These are phyloP conservation scores for Sturnus vulgaris DNA, from an alignment of 2,113 vertebrate genomes.

Conservation along the genomic window DNA sequence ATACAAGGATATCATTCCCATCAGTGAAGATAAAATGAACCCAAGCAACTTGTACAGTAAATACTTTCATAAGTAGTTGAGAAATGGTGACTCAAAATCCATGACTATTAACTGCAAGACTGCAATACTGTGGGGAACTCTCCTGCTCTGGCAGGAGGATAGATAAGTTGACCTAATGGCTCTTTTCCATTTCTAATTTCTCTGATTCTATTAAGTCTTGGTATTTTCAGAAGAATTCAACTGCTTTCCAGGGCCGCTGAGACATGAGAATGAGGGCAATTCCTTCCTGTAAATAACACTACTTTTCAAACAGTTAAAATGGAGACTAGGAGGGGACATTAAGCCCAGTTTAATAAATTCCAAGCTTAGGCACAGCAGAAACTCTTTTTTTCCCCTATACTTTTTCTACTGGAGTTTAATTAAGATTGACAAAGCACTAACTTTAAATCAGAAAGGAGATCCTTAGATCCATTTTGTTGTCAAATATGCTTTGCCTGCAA, in stretches of 20 bases:
- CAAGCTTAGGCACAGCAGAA: slow-evolving; percentile 8
- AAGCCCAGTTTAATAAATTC: slow-evolving; percentile 51
- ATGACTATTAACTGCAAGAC: slow-evolving; percentile 19
- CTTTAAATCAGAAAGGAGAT: slow-evolving; percentile 65
- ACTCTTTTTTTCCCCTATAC: not conserved
- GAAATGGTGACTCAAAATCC: not conserved
- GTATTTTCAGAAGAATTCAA: slow-evolving; percentile 34
- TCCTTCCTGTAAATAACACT: slow-evolving; percentile 62
- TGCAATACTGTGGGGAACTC: slow-evolving; percentile 21
- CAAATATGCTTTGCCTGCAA: slow-evolving; percentile 68
- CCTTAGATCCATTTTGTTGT: slow-evolving; percentile 74
- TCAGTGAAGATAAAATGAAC: slow-evolving; percentile 3
- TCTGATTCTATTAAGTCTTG: slow-evolving; percentile 39
- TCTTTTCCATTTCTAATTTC: slow-evolving; percentile 62
- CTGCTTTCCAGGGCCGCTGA: slow-evolving; percentile 27
- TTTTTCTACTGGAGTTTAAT: slow-evolving; percentile 61
- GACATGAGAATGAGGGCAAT: slow-evolving; percentile 43
- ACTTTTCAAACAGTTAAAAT: slow-evolving; percentile 31
- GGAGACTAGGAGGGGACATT: not conserved
- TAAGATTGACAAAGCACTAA: slow-evolving; percentile 69
- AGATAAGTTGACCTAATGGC: slow-evolving; percentile 32
- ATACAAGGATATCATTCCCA: not conserved
- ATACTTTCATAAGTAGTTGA: not conserved
- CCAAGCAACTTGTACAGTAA: not conserved
- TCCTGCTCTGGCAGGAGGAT: not conserved